Percentiles rank a stretch among this genome's conserved stretches.
phyloP scores from a whole-genome alignment of 2,888 invertebrate species.

The Acrobasis suavella region DNA sequence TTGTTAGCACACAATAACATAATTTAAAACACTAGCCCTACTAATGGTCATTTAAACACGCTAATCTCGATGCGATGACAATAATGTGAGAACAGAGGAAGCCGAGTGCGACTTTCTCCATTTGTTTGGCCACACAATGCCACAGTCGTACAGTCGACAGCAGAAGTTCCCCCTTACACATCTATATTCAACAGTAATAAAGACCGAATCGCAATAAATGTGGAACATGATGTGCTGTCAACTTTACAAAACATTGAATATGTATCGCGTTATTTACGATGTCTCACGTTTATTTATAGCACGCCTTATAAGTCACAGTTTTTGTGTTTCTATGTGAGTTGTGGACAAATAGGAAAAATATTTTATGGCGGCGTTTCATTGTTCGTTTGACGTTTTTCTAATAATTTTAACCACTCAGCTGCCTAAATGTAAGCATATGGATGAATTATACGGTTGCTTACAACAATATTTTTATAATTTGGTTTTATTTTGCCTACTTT shows the following conservation, averaged over 20 bases:
- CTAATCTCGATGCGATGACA: slow-evolving; percentile 17
- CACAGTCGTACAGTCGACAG: slow-evolving; percentile 28
- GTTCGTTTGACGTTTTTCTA: neutral
- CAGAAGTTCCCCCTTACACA: too few relatives aligned
- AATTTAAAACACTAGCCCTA: slow-evolving; percentile 17
- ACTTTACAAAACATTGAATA: slow-evolving; percentile 20
- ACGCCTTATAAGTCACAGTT: slow-evolving; percentile 17
- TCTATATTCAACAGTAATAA: too few relatives aligned
- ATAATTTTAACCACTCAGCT: neutral
- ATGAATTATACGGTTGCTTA: too few relatives aligned
- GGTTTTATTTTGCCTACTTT: too few relatives aligned
- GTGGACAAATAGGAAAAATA: slow-evolving; percentile 15
- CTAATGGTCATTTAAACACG: slow-evolving; percentile 22
- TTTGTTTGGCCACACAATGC: slow-evolving; percentile 64
- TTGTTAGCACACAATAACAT: slow-evolving; percentile 20
- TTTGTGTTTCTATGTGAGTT: slow-evolving; percentile 11
- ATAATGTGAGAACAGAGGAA: slow-evolving; percentile 46
- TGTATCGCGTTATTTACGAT: slow-evolving; percentile 21
- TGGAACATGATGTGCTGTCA: neutral
- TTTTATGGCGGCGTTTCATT: neutral
- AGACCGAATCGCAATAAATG: too few relatives aligned
- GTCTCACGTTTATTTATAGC: slow-evolving; percentile 22
- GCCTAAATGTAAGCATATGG: neutral
- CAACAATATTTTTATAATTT: too few relatives aligned
- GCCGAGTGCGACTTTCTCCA: slow-evolving; percentile 70